Evolutionary conservation across 2,113 vertebrate species (phyloP).

Genomic region (pig (Sus scrofa)): T2T-Sscrofa CM000824.6:159575501-159576000

Average conservation of each 20-base stretch:
- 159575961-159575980: not conserved
- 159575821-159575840: constrained; percentile 65
- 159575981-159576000: not conserved
- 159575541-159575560: constrained; percentile 37
- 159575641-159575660: constrained; percentile 20
- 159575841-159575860: constrained; percentile 73
- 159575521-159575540: constrained; percentile 27
- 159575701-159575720: constrained; percentile 37
- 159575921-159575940: not conserved
- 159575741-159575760: constrained; percentile 37
- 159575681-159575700: not conserved
- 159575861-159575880: constrained; percentile 67
- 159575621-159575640: constrained; percentile 1
- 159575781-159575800: constrained; percentile 72
- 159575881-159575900: constrained; percentile 71
- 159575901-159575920: constrained; percentile 37
- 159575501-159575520: constrained; percentile 53
- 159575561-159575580: constrained; percentile 64
- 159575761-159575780: constrained; percentile 13
- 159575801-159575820: constrained; percentile 69
- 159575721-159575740: constrained; percentile 21
- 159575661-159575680: constrained; percentile 42
- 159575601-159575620: constrained; percentile 41
- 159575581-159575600: not conserved
- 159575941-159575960: not conserved